Percentiles rank a stretch among this genome's conserved stretches.
These are phyloP conservation scores for Meleagris gallopavo DNA, from an alignment of 2,113 vertebrate species.

Conservation along the genomic window DNA sequence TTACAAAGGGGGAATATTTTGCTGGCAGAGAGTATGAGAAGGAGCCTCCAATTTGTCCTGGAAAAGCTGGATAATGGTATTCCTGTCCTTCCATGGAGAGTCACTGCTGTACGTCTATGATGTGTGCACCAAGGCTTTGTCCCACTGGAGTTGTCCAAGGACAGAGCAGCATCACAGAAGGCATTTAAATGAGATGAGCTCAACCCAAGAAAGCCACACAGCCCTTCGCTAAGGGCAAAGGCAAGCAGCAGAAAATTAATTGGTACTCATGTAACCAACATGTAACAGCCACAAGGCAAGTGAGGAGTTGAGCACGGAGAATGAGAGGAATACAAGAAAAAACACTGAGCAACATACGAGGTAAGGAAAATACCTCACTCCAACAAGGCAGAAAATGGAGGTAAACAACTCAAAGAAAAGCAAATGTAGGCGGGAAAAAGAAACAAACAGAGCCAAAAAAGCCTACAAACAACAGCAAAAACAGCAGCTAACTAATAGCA, in stretches of 20 bases:
- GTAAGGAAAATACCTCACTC: not conserved
- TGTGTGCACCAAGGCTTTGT: fast-evolving
- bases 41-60: not conserved
- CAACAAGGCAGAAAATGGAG: not conserved
- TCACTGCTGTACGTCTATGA: fast-evolving
- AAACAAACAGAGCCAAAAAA: not conserved
- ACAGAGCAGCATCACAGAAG: not conserved
- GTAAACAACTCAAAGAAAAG: not conserved
- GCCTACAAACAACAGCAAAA: not conserved
- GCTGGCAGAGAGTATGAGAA: not conserved
- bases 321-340: not conserved
- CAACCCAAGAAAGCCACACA: not conserved
- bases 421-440: fast-evolving
- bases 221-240: not conserved
- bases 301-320: not conserved
- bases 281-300: not conserved
- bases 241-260: not conserved
- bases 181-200: not conserved
- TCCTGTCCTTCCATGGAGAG: not conserved
- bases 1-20: not conserved
- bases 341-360: not conserved
- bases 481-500: not conserved
- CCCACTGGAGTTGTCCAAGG: not conserved
- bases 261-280: not conserved
- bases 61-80: fast-evolving